Evolutionary conservation across 1,140 invertebrate species (phyloP).

Genomic region (Drosophila murphyi): DNA sequence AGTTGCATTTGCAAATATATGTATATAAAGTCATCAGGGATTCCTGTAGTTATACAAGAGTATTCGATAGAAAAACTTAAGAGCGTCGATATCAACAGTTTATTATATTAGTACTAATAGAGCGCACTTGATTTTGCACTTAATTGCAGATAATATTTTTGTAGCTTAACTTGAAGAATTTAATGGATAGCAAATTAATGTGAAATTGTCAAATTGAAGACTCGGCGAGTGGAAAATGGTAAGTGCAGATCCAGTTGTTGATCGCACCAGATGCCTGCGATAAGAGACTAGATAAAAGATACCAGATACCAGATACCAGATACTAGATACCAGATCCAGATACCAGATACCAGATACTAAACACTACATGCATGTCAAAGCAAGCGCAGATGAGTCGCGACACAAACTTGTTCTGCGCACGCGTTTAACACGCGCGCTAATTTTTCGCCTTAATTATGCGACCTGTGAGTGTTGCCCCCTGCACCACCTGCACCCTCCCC

Average conservation of each 20-base stretch:
- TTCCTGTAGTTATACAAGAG: too few relatives aligned
- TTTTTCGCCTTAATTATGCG: slow-evolving; percentile 53
- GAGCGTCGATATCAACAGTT: too few relatives aligned
- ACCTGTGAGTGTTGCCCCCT: slow-evolving; percentile 15
- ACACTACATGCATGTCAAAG: slow-evolving; percentile 6
- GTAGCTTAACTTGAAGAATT: too few relatives aligned
- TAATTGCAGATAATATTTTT: too few relatives aligned
- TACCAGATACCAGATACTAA: slow-evolving; percentile 9
- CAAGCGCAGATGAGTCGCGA: background rate
- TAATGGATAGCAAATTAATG: slow-evolving; percentile 34
- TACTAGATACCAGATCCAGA: slow-evolving; percentile 9
- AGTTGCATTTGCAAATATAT: too few relatives aligned
- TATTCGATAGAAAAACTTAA: too few relatives aligned
- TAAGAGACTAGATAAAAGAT: background rate
- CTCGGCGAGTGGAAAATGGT: slow-evolving; percentile 12
- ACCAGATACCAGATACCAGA: background rate
- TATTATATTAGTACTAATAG: too few relatives aligned
- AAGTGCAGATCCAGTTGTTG: slow-evolving; percentile 22
- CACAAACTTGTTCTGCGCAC: slow-evolving; percentile 46
- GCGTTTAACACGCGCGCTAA: slow-evolving; percentile 55
- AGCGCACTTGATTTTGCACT: too few relatives aligned
- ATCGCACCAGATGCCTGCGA: background rate
- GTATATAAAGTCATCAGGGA: too few relatives aligned
- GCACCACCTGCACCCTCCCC: too few relatives aligned
- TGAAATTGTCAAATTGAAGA: slow-evolving; percentile 32